Evolutionary conservation across 2,797 vertebrate species (phyloP), one percentile per base, ranked within the genome.

Genomic region (Hapalemur alaotrensis): DNA sequence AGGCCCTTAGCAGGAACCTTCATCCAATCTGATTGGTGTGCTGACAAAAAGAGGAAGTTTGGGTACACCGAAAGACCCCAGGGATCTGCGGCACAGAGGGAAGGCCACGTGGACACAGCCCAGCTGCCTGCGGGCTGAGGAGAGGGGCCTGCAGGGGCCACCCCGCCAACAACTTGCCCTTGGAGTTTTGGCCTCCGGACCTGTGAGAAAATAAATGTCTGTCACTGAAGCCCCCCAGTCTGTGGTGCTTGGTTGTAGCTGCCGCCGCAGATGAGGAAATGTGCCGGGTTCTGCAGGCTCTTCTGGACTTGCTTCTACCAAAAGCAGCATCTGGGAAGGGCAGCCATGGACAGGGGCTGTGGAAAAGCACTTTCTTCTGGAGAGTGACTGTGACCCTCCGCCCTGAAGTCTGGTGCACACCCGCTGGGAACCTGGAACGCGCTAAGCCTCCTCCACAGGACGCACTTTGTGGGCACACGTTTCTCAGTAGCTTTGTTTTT

Each of bases 191-290:
- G 70, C 52, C 63, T 61, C 32, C 15, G 25, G 79, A 30, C 4
- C 35, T 6, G 7, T 0, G 25, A 48, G 79, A 8, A 8, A 4
- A 35, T 4, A 0, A 5, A 13, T 1, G 2, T 38, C 38, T 7
- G 28, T 8, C 2, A 7, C 4, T 7, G 28, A 18, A 5, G 23
- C 7, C 28, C 2, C 28, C 41, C 30, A 3, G 28, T 5, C 25
- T 7, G 2, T 0, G 8, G 48, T 5, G 0, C 25, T 52, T 2
- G 1, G 14, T 4, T 2, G 0, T 0, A 4, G 72, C 8, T 3
- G 10, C 59, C 0, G 1, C 1, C 1, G 38, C 23, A 17, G 30
- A 23, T 1, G 3, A 4, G 35, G 3, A 1, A 32, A 18, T 1
- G 4, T n/a, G 10, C 23, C 13, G 46, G 18, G 5, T 3, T 17